Conservation (phyloP, 2,797 vertebrate genomes). For the Melanotaenia nigrans region DNA sequence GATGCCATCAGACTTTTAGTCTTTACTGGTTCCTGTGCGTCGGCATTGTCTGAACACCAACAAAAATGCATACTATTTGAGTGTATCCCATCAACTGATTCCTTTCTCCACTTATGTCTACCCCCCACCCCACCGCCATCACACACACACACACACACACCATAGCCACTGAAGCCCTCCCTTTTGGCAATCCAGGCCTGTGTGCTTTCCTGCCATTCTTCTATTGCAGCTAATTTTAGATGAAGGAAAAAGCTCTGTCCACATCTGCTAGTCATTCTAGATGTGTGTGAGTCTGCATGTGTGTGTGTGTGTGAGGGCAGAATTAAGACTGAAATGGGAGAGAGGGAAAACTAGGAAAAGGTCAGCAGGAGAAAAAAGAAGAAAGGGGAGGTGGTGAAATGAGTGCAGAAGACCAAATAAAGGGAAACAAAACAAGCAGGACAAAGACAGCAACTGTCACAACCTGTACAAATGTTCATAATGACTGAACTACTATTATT, state of each 20-base stretch:
- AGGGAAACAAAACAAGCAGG: slow-evolving; percentile 27
- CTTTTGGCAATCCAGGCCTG: slow-evolving; percentile 59
- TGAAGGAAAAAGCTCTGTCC: slow-evolving; percentile 74
- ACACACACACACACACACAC: slow-evolving; percentile 8
- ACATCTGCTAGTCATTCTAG: slow-evolving; percentile 78
- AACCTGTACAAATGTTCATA: slow-evolving; percentile 49
- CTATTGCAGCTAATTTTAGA: slow-evolving; percentile 83
- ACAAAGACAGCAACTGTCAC: slow-evolving; percentile 39
- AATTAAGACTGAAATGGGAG: slow-evolving; percentile 27
- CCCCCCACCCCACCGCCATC: slow-evolving; percentile 35
- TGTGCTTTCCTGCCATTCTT: slow-evolving; percentile 85
- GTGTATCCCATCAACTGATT: slow-evolving; percentile 68
- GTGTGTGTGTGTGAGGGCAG: slow-evolving; percentile 33
- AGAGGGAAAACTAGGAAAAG: slow-evolving; percentile 54
- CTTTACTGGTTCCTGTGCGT: slow-evolving; percentile 67
- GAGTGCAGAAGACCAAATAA: slow-evolving; percentile 42
- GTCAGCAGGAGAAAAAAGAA: slow-evolving; percentile 45
- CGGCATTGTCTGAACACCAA: slow-evolving; percentile 67
- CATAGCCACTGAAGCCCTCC: slow-evolving; percentile 37
- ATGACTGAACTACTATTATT: slow-evolving; percentile 52
- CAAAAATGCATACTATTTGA: slow-evolving; percentile 77
- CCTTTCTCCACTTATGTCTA: slow-evolving; percentile 67
- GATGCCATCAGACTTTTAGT: slow-evolving; percentile 47
- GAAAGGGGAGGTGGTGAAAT: slow-evolving; percentile 26
- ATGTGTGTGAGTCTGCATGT: slow-evolving; percentile 42